A percentile compares a stretch with the other conserved stretches of the same genome.
Evolutionary conservation across 1,140 invertebrate genomes (phyloP).

Genomic region (Sycophila sp.): DNA sequence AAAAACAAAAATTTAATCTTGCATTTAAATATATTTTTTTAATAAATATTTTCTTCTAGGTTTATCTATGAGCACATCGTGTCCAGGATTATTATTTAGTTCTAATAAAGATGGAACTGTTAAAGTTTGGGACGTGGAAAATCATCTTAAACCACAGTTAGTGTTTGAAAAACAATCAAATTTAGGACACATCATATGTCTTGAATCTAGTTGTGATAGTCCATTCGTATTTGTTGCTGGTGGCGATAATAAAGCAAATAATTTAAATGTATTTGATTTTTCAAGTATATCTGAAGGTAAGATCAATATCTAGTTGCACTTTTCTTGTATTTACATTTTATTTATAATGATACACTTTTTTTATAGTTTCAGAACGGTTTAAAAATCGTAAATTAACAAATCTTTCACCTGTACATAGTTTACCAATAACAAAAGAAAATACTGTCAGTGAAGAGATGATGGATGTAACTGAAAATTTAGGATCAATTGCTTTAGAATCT

Average conservation of each 20-base stretch:
- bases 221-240: constrained; percentile 83
- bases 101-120: constrained; percentile 77
- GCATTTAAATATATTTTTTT: constrained; percentile 33
- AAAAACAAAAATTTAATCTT: background rate
- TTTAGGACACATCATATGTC: constrained; percentile 79
- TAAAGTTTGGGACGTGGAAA: constrained; percentile 81
- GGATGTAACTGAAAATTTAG: constrained; percentile 50
- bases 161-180: constrained; percentile 72
- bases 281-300: constrained; percentile 74
- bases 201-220: constrained; percentile 81
- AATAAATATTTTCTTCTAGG: constrained; percentile 62
- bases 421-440: background rate
- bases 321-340: background rate
- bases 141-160: constrained; percentile 53
- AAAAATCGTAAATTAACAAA: constrained; percentile 28
- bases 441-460: constrained; percentile 42
- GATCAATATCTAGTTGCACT: constrained; percentile 20
- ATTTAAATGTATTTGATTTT: constrained; percentile 82
- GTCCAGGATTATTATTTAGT: constrained; percentile 78
- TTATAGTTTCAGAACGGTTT: constrained; percentile 45
- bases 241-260: constrained; percentile 84
- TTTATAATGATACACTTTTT: constrained; percentile 17
- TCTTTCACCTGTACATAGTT: background rate
- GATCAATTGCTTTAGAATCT: constrained; percentile 41
- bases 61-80: constrained; percentile 74